Conservation (phyloP, 2,888 invertebrate species). For the Serrognathus titanus region DNA sequence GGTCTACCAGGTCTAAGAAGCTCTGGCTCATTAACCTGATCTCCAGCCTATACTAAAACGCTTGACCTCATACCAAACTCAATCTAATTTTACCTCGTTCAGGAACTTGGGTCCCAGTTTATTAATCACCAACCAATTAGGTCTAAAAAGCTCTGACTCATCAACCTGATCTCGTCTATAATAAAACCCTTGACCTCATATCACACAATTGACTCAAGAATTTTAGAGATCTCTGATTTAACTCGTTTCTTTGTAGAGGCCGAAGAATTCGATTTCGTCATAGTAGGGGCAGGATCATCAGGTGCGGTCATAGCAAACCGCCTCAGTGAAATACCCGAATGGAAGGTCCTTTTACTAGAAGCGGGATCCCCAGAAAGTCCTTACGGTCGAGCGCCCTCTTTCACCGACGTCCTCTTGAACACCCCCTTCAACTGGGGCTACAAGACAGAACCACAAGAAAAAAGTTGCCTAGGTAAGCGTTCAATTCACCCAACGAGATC, state of each 20-base stretch:
- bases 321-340: constrained; percentile 48
- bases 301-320: constrained; percentile 52
- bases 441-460: constrained; percentile 53
- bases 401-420: constrained; percentile 42
- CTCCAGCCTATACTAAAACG: too few relatives aligned
- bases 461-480: constrained; percentile 51
- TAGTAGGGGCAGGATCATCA: constrained; percentile 50
- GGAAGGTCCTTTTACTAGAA: constrained; percentile 53
- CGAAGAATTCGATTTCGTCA: constrained; percentile 47
- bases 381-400: constrained; percentile 45
- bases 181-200: too few relatives aligned
- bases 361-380: constrained; percentile 52
- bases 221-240: neutral
- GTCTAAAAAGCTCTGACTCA: too few relatives aligned
- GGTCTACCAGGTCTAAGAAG: too few relatives aligned
- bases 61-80: too few relatives aligned
- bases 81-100: too few relatives aligned
- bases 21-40: too few relatives aligned
- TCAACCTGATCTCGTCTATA: too few relatives aligned
- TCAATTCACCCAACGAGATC: neutral
- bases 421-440: constrained; percentile 58
- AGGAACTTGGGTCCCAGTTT: too few relatives aligned
- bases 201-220: too few relatives aligned
- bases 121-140: too few relatives aligned
- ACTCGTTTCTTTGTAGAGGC: constrained; percentile 27